Percentiles rank a stretch among this genome's conserved stretches.
phyloP scores from a whole-genome alignment of 2,113 vertebrate species.

The Anas platyrhynchos region DNA sequence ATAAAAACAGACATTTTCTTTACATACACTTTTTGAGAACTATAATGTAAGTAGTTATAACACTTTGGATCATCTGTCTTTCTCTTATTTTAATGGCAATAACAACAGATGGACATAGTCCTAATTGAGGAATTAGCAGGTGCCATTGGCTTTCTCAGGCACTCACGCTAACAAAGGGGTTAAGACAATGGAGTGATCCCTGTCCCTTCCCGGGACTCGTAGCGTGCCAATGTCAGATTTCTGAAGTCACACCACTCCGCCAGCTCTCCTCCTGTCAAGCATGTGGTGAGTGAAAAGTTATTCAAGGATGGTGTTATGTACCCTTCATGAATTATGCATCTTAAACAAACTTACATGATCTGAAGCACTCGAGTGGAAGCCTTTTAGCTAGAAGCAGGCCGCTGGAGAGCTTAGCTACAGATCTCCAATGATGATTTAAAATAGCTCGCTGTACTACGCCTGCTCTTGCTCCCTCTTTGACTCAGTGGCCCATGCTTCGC shows the following conservation, averaged over 20 bases:
- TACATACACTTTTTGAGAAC: background rate
- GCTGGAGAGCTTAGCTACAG: constrained; percentile 59
- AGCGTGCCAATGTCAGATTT: constrained; percentile 57
- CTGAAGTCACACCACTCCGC: constrained; percentile 47
- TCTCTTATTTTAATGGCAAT: background rate
- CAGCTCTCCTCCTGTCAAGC: constrained; percentile 62
- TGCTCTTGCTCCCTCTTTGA: background rate
- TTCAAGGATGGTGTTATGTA: constrained; percentile 76
- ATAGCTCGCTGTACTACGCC: background rate
- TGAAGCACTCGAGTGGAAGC: constrained; percentile 75
- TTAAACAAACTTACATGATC: constrained; percentile 86
- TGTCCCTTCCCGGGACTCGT: constrained; percentile 25
- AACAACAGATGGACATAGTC: background rate
- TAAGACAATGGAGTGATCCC: background rate
- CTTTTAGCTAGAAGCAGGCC: constrained; percentile 77
- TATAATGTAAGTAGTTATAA: background rate
- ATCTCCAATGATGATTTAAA: constrained; percentile 60
- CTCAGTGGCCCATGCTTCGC: constrained; percentile 15
- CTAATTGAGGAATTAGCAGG: background rate
- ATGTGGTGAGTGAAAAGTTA: constrained; percentile 73
- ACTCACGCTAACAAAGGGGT: background rate
- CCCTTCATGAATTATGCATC: constrained; percentile 89
- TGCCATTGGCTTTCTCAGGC: background rate
- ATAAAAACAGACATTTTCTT: background rate
- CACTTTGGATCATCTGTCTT: background rate